Evolutionary conservation across 2,888 invertebrate species (phyloP), one percentile per base, ranked within the genome.

Genomic region (Molorchus minor): DNA sequence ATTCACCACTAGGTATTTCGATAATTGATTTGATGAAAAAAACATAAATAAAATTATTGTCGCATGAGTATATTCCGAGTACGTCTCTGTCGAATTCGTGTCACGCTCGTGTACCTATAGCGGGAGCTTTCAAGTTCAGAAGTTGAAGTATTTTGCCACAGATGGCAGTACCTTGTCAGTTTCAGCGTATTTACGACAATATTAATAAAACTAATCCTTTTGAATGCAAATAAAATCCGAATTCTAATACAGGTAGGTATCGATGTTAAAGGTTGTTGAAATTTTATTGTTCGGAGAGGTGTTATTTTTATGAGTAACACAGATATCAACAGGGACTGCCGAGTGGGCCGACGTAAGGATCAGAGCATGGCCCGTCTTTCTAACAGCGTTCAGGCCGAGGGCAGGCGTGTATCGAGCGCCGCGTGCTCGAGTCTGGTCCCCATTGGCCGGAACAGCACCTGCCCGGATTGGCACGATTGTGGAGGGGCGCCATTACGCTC

Each of bases 401-500:
- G 64, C 55, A 57, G 65, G 63, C 65, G 53, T 61, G 55, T 67
- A 65, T 67, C 61, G 68, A 65, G 52, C 69, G 72, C 75, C 71
- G 65, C 72, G 71, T 69, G 68, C 62, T 61, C 41, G 56, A 59
- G 68, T 58, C 63, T 58, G 63, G 61, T 62, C 81, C 80, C 82
- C 80, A 80, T 80, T 80, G 80, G 80, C 72, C 71, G 72, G 72
- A 69, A 64, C 82, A 82, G 81, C 85, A 85, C 85, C 84, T 85
- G 80, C 80, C 78, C 79, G 77, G 78, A 79, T 77, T 79, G 80
- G 79, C 79, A 76, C 75, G 75, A 71, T 67, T 73, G 77, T 81
- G 80, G 79, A 76, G 80, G 80, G 79, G 80, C 79, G 80, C 80
- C 80, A 80, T 80, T 79, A 80, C 79, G 81, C 82, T 71, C 82